Percentiles rank a stretch among this genome's conserved stretches.
These are phyloP conservation scores for Passer domesticus DNA, from an alignment of 2,113 vertebrate species.

Conservation along the genomic window DNA sequence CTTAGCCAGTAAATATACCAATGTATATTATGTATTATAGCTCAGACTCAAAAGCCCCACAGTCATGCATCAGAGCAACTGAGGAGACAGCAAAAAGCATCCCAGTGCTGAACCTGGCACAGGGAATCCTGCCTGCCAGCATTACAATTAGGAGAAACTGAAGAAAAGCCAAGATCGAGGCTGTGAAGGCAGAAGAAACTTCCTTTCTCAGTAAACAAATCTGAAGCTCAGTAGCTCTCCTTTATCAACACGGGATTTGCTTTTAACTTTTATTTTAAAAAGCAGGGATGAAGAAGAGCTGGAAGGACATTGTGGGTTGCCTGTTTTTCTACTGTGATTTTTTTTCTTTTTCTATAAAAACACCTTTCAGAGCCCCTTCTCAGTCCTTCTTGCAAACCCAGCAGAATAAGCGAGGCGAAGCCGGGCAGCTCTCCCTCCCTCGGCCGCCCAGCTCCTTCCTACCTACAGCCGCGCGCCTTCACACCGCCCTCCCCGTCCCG, in stretches of 20 bases:
- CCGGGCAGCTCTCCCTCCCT: background rate
- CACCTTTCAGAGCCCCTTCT: background rate
- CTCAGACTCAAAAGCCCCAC: too few species aligned
- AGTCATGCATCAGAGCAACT: background rate
- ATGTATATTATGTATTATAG: background rate
- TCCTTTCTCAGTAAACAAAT: background rate
- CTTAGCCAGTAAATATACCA: background rate
- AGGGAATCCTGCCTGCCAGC: background rate
- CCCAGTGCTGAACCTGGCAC: fast-evolving
- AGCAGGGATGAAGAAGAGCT: background rate
- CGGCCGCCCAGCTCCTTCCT: background rate
- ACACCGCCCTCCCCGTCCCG: background rate
- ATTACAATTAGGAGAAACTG: background rate
- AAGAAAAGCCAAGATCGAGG: background rate
- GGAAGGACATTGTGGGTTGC: background rate
- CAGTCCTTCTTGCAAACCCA: background rate
- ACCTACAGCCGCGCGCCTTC: background rate
- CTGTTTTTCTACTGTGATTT: background rate
- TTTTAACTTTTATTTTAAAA: background rate
- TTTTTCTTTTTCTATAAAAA: background rate
- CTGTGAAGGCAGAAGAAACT: background rate
- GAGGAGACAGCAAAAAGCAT: background rate
- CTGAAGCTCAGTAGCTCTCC: background rate
- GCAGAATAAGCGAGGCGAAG: background rate
- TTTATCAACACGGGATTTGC: fast-evolving